Conservation (phyloP, 2,113 vertebrate species). For the Limnothrissa miodon region DNA sequence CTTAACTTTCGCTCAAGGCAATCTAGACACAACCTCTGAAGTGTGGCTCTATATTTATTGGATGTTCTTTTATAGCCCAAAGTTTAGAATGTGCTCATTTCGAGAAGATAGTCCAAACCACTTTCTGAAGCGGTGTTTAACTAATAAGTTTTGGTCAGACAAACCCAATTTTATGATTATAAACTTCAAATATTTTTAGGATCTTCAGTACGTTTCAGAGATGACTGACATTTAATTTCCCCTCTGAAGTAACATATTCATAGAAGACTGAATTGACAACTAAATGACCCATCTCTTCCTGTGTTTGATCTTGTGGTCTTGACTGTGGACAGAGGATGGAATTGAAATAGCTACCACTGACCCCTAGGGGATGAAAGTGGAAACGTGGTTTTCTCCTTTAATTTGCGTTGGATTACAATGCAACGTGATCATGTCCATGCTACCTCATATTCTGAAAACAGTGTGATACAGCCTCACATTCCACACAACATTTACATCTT, state of each 20-base stretch:
- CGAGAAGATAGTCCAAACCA: neutral
- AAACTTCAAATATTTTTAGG: neutral
- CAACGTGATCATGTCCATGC: too few relatives aligned
- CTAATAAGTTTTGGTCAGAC: neutral
- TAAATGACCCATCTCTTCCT: neutral
- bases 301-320: slow-evolving; percentile 4
- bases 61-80: neutral
- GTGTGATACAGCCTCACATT: too few relatives aligned
- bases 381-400: too few relatives aligned
- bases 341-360: slow-evolving; percentile 55
- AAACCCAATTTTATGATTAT: neutral
- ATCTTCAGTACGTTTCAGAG: neutral
- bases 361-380: slow-evolving; percentile 57
- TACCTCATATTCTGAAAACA: too few relatives aligned
- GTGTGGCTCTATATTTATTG: neutral
- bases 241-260: neutral
- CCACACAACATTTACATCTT: too few relatives aligned
- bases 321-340: neutral
- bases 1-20: neutral
- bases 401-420: too few relatives aligned
- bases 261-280: slow-evolving; percentile 1
- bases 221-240: neutral
- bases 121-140: neutral
- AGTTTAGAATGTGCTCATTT: neutral
- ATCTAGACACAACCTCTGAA: too few relatives aligned